phyloP scores from a whole-genome alignment of 2,888 invertebrate species.

The Hoplodrina ambigua region DNA sequence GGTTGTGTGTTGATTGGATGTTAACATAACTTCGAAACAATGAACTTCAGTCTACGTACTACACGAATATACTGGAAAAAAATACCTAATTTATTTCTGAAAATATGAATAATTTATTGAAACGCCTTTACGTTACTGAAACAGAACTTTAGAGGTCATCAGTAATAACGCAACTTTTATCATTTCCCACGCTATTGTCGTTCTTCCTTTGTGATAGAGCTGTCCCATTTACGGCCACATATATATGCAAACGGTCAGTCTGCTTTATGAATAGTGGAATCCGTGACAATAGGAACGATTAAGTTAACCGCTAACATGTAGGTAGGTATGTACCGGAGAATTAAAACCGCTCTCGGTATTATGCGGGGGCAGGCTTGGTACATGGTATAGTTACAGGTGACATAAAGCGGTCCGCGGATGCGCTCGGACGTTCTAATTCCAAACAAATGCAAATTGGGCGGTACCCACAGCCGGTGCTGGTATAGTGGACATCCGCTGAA shows the following conservation, averaged over 20 bases:
- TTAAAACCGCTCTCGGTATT: constrained; percentile 72
- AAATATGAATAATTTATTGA: not conserved
- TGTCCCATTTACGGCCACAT: constrained; percentile 35
- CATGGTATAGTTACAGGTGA: constrained; percentile 72
- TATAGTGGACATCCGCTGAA: constrained; percentile 85
- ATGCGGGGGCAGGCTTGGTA: constrained; percentile 54
- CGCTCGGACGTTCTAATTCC: constrained; percentile 79
- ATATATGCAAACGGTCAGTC: constrained; percentile 38
- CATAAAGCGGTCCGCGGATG: constrained; percentile 73
- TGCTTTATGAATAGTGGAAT: constrained; percentile 64
- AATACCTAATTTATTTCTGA: not conserved
- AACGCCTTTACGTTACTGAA: constrained; percentile 8
- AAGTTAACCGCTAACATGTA: constrained; percentile 71
- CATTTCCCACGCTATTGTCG: constrained; percentile 39
- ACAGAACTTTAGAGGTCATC: constrained; percentile 24
- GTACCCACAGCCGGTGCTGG: constrained; percentile 64
- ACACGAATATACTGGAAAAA: not conserved
- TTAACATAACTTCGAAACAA: not conserved
- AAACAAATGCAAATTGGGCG: constrained; percentile 88
- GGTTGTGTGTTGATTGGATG: not conserved
- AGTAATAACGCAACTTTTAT: constrained; percentile 27
- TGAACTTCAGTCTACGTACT: not conserved
- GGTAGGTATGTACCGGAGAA: constrained; percentile 62
- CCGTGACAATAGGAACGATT: constrained; percentile 73
- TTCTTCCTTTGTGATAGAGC: constrained; percentile 36